These are phyloP conservation scores for Hirundo rustica DNA, from an alignment of 2,797 vertebrate species.

Conservation along the genomic window DNA sequence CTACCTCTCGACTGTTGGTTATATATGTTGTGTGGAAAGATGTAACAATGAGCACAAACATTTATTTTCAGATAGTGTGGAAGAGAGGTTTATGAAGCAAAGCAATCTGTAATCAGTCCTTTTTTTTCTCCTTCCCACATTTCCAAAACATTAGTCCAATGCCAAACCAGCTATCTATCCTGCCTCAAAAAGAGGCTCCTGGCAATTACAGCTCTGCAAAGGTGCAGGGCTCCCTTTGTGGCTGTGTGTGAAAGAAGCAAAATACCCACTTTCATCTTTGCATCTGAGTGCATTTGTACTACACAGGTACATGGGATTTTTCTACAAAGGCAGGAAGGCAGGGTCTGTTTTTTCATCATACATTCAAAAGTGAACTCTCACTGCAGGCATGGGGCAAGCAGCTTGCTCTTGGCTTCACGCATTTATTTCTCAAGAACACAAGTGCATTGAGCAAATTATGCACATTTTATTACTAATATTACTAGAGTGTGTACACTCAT, in stretches of 20 bases:
- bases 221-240: neutral
- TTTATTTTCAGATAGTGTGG: neutral
- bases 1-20: neutral
- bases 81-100: neutral
- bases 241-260: neutral
- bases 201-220: slow-evolving; percentile 30
- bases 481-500: neutral
- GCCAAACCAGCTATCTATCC: neutral
- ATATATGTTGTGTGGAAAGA: neutral
- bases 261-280: slow-evolving; percentile 45
- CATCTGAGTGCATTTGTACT: slow-evolving; percentile 35
- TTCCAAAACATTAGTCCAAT: neutral
- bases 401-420: neutral
- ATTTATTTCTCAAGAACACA: neutral
- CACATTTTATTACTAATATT: neutral
- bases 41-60: neutral
- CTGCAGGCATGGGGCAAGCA: neutral
- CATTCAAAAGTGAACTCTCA: slow-evolving; percentile 27
- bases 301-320: neutral
- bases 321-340: slow-evolving; percentile 13
- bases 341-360: slow-evolving; percentile 24
- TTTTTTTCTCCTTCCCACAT: neutral
- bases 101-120: neutral
- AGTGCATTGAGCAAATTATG: neutral
- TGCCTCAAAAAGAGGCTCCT: neutral